Percentiles rank a stretch among this genome's conserved stretches.
phyloP scores from a whole-genome alignment of 1,140 invertebrate species.

The Laupala kohalensis region DNA sequence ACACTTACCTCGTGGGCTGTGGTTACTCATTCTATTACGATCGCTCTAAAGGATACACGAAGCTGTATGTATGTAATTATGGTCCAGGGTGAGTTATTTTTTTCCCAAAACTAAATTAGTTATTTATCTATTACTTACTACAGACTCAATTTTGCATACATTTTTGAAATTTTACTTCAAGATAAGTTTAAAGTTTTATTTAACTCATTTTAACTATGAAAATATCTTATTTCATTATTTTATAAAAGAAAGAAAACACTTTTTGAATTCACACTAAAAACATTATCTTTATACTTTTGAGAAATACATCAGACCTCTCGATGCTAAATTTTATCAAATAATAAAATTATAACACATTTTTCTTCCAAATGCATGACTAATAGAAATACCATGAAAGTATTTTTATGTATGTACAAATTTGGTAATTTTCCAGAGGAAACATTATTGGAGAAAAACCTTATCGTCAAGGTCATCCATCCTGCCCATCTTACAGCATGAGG shows the following conservation, averaged over 20 bases:
- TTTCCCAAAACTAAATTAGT: background rate
- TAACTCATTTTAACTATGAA: background rate
- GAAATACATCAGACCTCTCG: too few species aligned
- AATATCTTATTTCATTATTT: background rate
- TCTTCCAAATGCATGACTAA: background rate
- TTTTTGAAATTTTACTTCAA: too few species aligned
- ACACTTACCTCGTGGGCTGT: constrained; percentile 64
- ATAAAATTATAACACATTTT: too few species aligned
- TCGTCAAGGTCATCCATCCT: constrained; percentile 54
- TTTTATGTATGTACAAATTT: constrained; percentile 12
- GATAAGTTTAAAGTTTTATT: background rate
- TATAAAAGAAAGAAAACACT: too few species aligned
- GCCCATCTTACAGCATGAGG: constrained; percentile 48
- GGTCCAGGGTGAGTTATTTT: constrained; percentile 56
- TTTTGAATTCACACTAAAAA: too few species aligned
- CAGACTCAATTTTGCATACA: too few species aligned
- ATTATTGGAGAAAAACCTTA: constrained; percentile 61
- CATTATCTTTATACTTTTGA: too few species aligned
- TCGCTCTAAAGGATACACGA: constrained; percentile 50
- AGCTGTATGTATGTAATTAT: constrained; percentile 77
- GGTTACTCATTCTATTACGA: constrained; percentile 69
- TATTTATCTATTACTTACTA: background rate
- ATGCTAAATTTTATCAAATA: too few species aligned
- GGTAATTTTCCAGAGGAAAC: constrained; percentile 48
- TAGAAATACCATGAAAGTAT: too few species aligned